Evolutionary conservation across 2,797 vertebrate genomes (phyloP).

Genomic region (Leptoclinus maculatus): DNA sequence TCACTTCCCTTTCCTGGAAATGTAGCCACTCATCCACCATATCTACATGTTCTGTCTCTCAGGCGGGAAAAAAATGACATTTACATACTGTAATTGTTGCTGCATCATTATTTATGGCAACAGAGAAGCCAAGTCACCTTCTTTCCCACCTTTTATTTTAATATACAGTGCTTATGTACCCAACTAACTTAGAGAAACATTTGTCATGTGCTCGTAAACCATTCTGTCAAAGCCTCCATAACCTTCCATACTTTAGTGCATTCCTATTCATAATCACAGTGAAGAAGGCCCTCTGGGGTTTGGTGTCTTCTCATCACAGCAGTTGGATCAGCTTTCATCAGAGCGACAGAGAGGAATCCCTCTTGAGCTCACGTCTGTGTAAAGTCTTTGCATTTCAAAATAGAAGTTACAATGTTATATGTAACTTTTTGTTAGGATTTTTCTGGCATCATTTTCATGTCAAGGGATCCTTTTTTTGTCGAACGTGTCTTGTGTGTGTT

Average conservation of each 20-base stretch:
- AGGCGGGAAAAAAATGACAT: no score
- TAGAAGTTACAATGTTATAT: not conserved
- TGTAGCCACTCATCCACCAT: constrained; percentile 69
- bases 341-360: constrained; percentile 16
- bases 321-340: constrained; percentile 26
- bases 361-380: constrained; percentile 10
- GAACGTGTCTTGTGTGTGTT: not conserved
- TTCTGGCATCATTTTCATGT: not conserved
- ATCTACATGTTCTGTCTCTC: constrained; percentile 76
- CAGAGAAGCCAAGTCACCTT: not conserved
- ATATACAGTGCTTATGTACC: not conserved
- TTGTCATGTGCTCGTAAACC: not conserved
- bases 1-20: constrained; percentile 86
- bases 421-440: not conserved
- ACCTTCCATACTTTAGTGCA: constrained; percentile 8
- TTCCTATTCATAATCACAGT: constrained; percentile 10
- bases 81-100: no score
- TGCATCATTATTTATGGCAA: not conserved
- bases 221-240: constrained; percentile 8
- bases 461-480: not conserved
- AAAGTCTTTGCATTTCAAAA: constrained; percentile 3
- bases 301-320: constrained; percentile 32
- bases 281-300: constrained; percentile 19
- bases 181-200: not conserved
- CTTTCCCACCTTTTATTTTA: not conserved